Conservation (phyloP, 1,140 invertebrate genomes). For the Drosophila mayri region DNA sequence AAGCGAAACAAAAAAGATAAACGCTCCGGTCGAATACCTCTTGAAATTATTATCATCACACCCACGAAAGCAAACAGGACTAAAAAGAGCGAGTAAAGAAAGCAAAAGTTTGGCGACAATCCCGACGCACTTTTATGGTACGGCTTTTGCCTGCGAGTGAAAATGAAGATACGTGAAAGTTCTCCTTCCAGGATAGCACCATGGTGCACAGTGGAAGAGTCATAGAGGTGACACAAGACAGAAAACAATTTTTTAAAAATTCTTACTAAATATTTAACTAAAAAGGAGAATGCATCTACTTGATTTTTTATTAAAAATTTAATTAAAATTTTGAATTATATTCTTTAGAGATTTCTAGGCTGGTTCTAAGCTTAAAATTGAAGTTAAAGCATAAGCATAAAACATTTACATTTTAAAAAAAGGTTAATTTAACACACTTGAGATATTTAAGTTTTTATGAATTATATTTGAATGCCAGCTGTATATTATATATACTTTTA, state of each 20-base stretch:
- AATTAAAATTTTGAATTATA: too few species aligned
- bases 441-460: too few species aligned
- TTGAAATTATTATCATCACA: slow-evolving; percentile 63
- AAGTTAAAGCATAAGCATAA: too few species aligned
- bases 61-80: slow-evolving; percentile 19
- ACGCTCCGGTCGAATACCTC: slow-evolving; percentile 37
- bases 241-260: background rate
- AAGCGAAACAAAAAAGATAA: slow-evolving; percentile 26
- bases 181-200: background rate
- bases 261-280: too few species aligned
- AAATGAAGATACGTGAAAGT: slow-evolving; percentile 64
- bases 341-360: too few species aligned
- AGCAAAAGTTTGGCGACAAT: slow-evolving; percentile 78
- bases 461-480: too few species aligned
- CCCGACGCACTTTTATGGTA: slow-evolving; percentile 73
- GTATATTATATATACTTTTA: too few species aligned
- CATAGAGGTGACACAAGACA: slow-evolving; percentile 25
- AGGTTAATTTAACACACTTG: too few species aligned
- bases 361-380: too few species aligned
- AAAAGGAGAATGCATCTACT: too few species aligned
- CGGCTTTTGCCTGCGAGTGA: slow-evolving; percentile 54
- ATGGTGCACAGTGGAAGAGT: slow-evolving; percentile 8
- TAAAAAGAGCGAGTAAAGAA: slow-evolving; percentile 46
- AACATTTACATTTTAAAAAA: too few species aligned
- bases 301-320: too few species aligned